These are phyloP conservation scores for Thymelicus lineola DNA, from an alignment of 2,888 invertebrate species.

Conservation along the genomic window DNA sequence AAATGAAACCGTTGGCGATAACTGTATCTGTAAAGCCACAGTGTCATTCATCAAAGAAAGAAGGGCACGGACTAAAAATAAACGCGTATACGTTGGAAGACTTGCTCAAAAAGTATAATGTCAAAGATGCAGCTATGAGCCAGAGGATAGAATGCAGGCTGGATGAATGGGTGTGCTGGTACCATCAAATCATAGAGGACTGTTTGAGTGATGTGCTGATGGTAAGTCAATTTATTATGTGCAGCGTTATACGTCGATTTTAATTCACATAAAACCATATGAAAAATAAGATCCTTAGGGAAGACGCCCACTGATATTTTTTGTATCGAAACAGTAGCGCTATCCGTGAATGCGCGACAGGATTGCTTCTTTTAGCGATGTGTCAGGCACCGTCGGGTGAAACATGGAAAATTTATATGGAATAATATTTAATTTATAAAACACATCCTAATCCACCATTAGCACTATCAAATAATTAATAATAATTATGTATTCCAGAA, in stretches of 20 bases:
- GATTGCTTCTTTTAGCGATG: no score
- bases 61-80: conserved; percentile 9
- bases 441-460: no score
- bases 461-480: no score
- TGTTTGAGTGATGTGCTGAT: conserved; percentile 52
- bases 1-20: not conserved
- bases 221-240: conserved; percentile 48
- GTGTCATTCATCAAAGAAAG: not conserved
- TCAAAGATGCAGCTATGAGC: conserved; percentile 48
- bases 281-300: no score
- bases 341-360: no score
- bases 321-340: no score
- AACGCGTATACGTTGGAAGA: conserved; percentile 49
- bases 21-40: conserved; percentile 5
- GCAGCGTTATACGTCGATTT: no score
- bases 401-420: no score
- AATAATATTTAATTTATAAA: no score
- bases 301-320: no score
- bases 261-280: no score
- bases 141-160: conserved; percentile 50
- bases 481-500: conserved; percentile 14
- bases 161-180: conserved; percentile 62
- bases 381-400: no score
- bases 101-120: conserved; percentile 49
- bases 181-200: conserved; percentile 64